A percentile compares a stretch with the other conserved stretches of the same genome.
These are phyloP conservation scores for Andrena dorsata DNA, from an alignment of 2,888 invertebrate genomes.

Conservation along the genomic window DNA sequence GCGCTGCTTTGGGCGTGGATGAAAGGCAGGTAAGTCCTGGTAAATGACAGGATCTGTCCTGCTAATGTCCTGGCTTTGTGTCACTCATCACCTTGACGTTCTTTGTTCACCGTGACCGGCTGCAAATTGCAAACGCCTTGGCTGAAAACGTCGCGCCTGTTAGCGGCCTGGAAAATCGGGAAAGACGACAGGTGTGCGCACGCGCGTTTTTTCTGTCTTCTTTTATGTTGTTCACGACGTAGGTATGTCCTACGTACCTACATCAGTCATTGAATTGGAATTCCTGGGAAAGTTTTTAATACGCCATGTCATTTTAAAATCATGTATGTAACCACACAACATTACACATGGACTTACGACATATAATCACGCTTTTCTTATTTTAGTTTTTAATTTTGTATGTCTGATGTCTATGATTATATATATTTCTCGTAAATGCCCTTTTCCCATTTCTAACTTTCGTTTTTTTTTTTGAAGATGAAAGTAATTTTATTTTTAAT, in stretches of 20 bases:
- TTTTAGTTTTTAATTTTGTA: too few species aligned
- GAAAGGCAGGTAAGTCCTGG: constrained; percentile 69
- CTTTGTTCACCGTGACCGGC: constrained; percentile 47
- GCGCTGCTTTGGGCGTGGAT: constrained; percentile 42
- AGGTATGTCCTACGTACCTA: neutral
- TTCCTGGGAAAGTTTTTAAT: neutral
- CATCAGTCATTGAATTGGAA: neutral
- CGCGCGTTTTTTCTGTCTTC: neutral
- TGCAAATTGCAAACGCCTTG: constrained; percentile 50
- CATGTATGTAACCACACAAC: too few species aligned
- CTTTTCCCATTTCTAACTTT: too few species aligned
- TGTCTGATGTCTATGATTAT: too few species aligned
- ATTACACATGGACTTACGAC: too few species aligned
- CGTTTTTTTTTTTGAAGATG: too few species aligned
- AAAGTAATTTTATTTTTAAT: too few species aligned
- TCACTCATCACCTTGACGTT: constrained; percentile 65
- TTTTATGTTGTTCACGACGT: neutral
- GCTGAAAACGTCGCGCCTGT: constrained; percentile 34
- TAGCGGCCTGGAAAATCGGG: constrained; percentile 32
- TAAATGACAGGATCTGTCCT: constrained; percentile 70
- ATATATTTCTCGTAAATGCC: too few species aligned
- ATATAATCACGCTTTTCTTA: too few species aligned
- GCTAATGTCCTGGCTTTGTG: constrained; percentile 73
- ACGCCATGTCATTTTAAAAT: too few species aligned
- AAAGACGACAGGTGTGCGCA: constrained; percentile 44